A percentile compares a stretch with the other conserved stretches of the same genome.
Evolutionary conservation across 2,113 vertebrate species (phyloP).

Genomic region (Psettodes erumei): DNA sequence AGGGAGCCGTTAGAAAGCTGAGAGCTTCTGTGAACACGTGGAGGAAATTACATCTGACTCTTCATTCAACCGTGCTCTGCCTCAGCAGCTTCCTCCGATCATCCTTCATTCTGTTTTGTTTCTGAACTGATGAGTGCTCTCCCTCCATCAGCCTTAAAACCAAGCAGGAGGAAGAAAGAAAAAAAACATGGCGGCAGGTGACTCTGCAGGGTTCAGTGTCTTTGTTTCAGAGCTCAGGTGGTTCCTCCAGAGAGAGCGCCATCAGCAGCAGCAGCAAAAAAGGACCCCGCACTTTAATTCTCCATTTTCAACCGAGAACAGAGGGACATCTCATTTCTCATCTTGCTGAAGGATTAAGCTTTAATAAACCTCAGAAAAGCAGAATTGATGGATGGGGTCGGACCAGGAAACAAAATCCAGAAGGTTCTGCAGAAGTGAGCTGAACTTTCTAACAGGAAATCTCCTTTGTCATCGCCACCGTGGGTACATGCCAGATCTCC

Average conservation of each 20-base stretch:
- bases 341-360: neutral
- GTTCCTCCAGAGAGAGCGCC: neutral
- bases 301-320: neutral
- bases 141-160: neutral
- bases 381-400: neutral
- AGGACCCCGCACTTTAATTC: neutral
- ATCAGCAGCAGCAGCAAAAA: conserved; percentile 4
- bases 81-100: neutral
- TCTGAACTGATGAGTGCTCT: neutral
- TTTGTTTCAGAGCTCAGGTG: conserved; percentile 29
- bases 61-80: conserved; percentile 4
- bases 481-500: neutral
- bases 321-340: neutral
- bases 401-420: neutral
- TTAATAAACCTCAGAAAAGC: too few species aligned
- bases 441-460: conserved; percentile 1
- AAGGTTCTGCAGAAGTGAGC: neutral
- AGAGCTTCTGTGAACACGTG: neutral
- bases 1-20: neutral
- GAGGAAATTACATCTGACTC: conserved; percentile 1
- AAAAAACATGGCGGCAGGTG: too few species aligned
- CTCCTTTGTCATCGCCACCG: neutral
- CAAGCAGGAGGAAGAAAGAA: too few species aligned
- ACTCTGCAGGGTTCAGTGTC: neutral
- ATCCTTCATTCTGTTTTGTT: neutral